These are phyloP conservation scores for Pipra filicauda DNA, from an alignment of 2,113 vertebrate genomes.

Conservation along the genomic window DNA sequence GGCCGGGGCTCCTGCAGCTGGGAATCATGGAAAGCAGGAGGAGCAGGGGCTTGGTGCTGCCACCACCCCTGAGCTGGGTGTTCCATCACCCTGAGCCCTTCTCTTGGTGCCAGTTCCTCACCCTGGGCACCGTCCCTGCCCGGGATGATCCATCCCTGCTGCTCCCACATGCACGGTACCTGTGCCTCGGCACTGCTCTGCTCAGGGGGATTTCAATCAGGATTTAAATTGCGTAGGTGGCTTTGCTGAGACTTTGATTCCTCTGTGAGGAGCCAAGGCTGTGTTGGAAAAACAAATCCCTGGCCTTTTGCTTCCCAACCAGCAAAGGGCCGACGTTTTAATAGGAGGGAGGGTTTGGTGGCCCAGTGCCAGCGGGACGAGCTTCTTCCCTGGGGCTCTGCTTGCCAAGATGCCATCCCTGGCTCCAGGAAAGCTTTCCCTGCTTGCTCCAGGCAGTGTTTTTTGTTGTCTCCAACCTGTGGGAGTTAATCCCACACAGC, in stretches of 20 bases:
- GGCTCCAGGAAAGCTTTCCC: background rate
- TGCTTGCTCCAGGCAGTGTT: background rate
- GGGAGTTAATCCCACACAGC: background rate
- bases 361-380: background rate
- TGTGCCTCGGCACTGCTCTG: background rate
- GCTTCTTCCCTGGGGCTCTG: background rate
- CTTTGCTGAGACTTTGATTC: background rate
- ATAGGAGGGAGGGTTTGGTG: background rate
- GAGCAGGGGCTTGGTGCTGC: background rate
- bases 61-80: background rate
- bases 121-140: background rate
- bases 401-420: constrained; percentile 8
- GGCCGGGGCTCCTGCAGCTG: too few relatives aligned
- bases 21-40: background rate
- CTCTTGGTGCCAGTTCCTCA: fast-evolving
- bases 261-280: background rate
- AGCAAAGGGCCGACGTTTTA: background rate
- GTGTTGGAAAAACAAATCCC: background rate
- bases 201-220: background rate
- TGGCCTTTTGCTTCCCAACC: background rate
- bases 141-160: background rate
- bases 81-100: background rate
- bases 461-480: background rate
- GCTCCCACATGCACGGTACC: background rate
- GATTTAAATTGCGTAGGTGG: background rate